These are phyloP conservation scores for Nanger granti DNA, from an alignment of 2,113 vertebrate species.

Conservation along the genomic window DNA sequence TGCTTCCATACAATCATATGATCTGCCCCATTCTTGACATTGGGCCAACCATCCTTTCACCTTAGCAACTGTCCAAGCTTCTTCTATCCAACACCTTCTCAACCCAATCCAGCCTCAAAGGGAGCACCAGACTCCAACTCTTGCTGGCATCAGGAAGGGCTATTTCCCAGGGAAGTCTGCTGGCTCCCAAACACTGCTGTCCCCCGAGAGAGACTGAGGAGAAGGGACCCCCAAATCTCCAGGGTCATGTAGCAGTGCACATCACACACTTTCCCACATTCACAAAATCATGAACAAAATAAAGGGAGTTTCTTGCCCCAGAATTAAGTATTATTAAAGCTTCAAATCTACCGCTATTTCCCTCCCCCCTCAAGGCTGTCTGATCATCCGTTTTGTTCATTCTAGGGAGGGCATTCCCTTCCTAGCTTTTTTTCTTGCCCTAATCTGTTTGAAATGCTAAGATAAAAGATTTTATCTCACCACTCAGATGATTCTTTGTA, in stretches of 20 bases:
- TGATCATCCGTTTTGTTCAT: not conserved
- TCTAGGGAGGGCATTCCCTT: not conserved
- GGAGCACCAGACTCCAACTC: not conserved
- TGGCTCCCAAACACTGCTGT: not conserved
- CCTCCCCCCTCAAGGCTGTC: rapidly evolving
- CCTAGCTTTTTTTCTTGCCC: not conserved
- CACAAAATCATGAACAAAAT: not conserved
- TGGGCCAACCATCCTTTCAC: not conserved
- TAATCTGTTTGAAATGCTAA: not conserved
- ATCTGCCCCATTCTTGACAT: rapidly evolving
- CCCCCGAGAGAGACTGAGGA: not conserved
- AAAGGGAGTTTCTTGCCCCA: not conserved
- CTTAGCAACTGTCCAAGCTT: not conserved
- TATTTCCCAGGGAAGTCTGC: rapidly evolving
- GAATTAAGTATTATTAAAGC: not conserved
- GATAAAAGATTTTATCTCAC: not conserved
- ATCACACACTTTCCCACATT: rapidly evolving
- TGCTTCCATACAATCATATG: not conserved
- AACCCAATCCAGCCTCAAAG: not conserved
- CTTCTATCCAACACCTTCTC: not conserved
- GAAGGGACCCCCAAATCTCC: not conserved
- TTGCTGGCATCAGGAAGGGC: not conserved
- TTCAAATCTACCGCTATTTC: not conserved
- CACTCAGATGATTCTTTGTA: not conserved
- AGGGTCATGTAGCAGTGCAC: rapidly evolving